A percentile compares a stretch with the other conserved stretches of the same genome.
Evolutionary conservation across 1,140 invertebrate genomes (phyloP).

Genomic region (Drosophila ohnishii): DNA sequence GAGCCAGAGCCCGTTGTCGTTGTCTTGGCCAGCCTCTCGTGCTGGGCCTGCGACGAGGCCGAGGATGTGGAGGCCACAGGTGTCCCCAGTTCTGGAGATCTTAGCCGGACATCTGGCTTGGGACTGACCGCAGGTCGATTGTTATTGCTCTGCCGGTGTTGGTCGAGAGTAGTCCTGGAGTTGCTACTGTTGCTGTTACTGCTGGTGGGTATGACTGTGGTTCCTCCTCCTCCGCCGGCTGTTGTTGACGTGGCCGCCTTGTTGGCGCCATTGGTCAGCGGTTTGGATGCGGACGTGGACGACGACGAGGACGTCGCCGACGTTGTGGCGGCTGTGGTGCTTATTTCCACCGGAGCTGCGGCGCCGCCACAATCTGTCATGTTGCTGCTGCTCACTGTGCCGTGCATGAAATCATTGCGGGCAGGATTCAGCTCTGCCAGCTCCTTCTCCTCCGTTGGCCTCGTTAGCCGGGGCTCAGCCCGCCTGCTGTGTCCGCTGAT

Average conservation of each 20-base stretch:
- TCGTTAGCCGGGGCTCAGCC: conserved; percentile 26
- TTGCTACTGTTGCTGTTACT: conserved; percentile 31
- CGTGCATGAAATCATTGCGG: conserved; percentile 55
- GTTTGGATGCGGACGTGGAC: conserved; percentile 37
- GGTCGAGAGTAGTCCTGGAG: conserved; percentile 53
- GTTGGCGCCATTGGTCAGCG: conserved; percentile 69
- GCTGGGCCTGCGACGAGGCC: conserved; percentile 15
- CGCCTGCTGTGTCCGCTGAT: conserved; percentile 60
- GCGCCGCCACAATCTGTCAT: conserved; percentile 74
- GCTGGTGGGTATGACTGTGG: conserved; percentile 9
- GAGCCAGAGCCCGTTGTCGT: not conserved
- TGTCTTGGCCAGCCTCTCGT: conserved; percentile 30
- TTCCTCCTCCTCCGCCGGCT: conserved; percentile 7
- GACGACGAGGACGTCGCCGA: conserved; percentile 30
- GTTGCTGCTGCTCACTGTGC: conserved; percentile 42
- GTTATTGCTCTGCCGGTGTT: conserved; percentile 63
- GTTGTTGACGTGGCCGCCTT: conserved; percentile 38
- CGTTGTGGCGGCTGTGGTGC: conserved; percentile 26
- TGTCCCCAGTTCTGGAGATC: conserved; percentile 27
- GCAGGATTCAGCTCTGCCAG: conserved; percentile 4
- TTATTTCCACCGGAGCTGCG: conserved; percentile 46
- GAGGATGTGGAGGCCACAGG: conserved; percentile 31
- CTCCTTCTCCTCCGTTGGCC: conserved; percentile 9
- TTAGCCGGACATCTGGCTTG: conserved; percentile 22
- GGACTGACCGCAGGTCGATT: conserved; percentile 46